Evolutionary conservation across 2,797 vertebrate genomes (phyloP), one percentile per base, ranked within the genome.

Genomic region (Manis javanica): DNA sequence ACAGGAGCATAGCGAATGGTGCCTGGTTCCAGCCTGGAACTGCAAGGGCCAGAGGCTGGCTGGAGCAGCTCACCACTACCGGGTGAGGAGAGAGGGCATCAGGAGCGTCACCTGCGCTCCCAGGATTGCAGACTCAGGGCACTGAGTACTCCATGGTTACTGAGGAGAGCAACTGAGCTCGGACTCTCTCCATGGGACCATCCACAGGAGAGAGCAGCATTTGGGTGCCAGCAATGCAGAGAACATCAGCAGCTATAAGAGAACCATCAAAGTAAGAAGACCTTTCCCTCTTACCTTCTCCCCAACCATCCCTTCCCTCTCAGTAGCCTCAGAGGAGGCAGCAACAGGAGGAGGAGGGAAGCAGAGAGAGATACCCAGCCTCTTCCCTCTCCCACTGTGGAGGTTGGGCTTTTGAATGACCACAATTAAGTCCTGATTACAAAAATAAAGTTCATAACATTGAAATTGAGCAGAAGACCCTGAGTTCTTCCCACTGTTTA

Each of bases 391-490:
- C 26, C 7, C 9, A 29, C 66, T 57, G 1, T 1, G 1, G 61
- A 87, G 61, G 37, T 2, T 72, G 79, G 61, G 42, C 29, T 90
- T 74, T 49, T 14, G 9, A 69, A 90, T 42, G 19, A 23, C 89
- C 79, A 26, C 11, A 34, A n/a, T 29, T 16, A 66, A 93, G 34
- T 55, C 18, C 46, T 74, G 37, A 61, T 69, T 31, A 64, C 7
- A 83, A 89, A 96, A 85, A 18, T 51, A 31, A 72, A 12, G 7
- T 59, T 93, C 81, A 61, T 57, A 59, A 66, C 5, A 9, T 15
- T 21, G 26, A 95, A 84, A 75, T 9, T 74, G 84, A 77, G 14
- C 66, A 64, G 63, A 83, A 85, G 74, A 68, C 39, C 57, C 14
- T 59, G 31, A 2, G 3, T 86, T 86, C 46, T 59, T 13, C 15